Evolutionary conservation across 2,113 vertebrate genomes (phyloP), one percentile per base, ranked within the genome.

Genomic region (human (Homo sapiens)): DNA sequence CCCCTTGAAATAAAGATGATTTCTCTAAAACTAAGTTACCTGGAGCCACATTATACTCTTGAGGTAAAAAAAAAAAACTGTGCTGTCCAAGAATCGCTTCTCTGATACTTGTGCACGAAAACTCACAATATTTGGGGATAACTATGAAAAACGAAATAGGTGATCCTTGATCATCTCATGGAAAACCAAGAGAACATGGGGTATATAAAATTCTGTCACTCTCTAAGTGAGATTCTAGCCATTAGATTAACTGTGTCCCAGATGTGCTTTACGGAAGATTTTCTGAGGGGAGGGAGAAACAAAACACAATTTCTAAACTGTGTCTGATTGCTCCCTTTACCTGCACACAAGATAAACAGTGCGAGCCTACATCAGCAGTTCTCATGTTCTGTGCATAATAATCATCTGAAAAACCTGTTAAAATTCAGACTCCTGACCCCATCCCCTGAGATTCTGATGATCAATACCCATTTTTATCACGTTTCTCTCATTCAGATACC

Each of bases 21-120:
- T 76, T 85, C 70, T 61, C 80, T 83, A 48, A 92, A 86, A 93
- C 64, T 68, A 84, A 81, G 3, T 73, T 96, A 88, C n/a, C 32
- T 75, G 16, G 25, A 94, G 57, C 5, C n/a, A 95, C 4, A 85
- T 61, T 85, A 73, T 97, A 89, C 35, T 80, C 48, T 57, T 83
- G 3, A 81, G 59, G 25, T 27, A 64, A 66, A 50, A 13, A 45
- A n/a, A 45, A 45, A 45, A 86, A 17, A 91, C 2, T 66, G 72
- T 95, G 80, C 4, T 90, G 32, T 72, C 30, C 52, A 81, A 81
- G 43, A 87, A 79, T 12, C 52, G n/a, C 9, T 91, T 89, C 64
- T 95, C 55, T 94, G 35, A 30, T 13, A 66, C 38, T 76, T 50
- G 8, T 89, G 5, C 35, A 88, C 32, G 59, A 86, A n/a, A 78